Evolutionary conservation across 1,140 invertebrate genomes (phyloP), one percentile per base, ranked within the genome.

Genomic region (Heliothis subflexa): DNA sequence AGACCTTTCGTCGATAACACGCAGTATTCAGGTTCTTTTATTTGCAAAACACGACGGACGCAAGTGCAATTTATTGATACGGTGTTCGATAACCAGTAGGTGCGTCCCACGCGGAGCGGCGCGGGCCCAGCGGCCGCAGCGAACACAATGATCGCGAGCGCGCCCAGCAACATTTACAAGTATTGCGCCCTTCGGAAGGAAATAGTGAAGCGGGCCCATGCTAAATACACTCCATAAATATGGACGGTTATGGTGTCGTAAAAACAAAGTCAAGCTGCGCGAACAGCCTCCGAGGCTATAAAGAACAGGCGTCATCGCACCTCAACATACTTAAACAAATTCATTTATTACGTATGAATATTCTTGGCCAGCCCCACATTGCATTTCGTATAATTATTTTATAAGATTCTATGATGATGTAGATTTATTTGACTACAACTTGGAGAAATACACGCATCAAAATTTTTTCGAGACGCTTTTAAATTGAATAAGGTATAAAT

Each of bases 41-140:
- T 92, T 93, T 93, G 85, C 86, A 81, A 83, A 87, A 89, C 90
- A 89, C 86, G 91, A 91, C 89, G 84, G 86, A 87, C 86, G 83
- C 91, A 89, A 89, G 86, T 91, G 88, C 90, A 93, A 94, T 94
- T 94, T 94, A 94, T 94, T 93, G 90, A 90, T 91, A 90, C 88
- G 86, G 88, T 88, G 84, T 85, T 86, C 87, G 93, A 94, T 94
- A 94, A 88, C 85, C 89, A 92, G 91, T 92, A 92, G 93, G 87
- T 86, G 81, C 93, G 83, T 83, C 91, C 91, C 89, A 93, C 91
- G 91, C 92, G 87, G 33, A 40, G 70, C 76, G 79, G 68, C 79
- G 83, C 79, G 79, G 80, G 81, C 82, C 70, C 73, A 72, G 66
- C 54, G 81, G 78, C 66, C 73, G 66, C 79, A 47, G 64, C 33